Percentiles rank a stretch among this genome's conserved stretches.
phyloP scores from a whole-genome alignment of 2,797 vertebrate genomes.

The Tympanoctomys barrerae region DNA sequence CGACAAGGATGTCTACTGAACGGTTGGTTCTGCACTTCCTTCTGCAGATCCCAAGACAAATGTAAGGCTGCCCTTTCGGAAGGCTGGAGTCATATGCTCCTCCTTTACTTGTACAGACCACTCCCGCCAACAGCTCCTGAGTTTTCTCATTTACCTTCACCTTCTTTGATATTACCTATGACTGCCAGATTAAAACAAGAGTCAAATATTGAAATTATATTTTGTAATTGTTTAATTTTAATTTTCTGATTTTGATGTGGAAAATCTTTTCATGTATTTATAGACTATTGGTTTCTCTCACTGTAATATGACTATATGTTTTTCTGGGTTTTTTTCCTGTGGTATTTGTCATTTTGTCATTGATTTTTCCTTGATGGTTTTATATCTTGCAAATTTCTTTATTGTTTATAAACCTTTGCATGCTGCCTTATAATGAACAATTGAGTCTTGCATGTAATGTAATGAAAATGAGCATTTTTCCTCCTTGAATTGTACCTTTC shows the following conservation, averaged over 20 bases:
- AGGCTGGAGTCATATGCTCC: background rate
- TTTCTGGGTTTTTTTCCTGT: slow-evolving; percentile 33
- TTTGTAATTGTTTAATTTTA: slow-evolving; percentile 36
- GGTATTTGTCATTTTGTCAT: slow-evolving; percentile 2
- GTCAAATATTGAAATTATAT: background rate
- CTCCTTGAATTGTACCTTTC: background rate
- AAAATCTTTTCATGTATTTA: background rate
- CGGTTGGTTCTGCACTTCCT: background rate
- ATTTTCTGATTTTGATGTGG: background rate
- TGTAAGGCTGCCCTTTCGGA: background rate
- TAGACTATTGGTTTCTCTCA: slow-evolving; percentile 8
- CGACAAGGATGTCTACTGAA: background rate
- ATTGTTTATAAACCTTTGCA: slow-evolving; percentile 30
- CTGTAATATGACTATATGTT: slow-evolving; percentile 17
- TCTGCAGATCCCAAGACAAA: background rate
- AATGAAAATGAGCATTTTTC: slow-evolving; percentile 7
- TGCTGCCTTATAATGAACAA: background rate
- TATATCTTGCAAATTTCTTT: slow-evolving; percentile 37
- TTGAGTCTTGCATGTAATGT: background rate
- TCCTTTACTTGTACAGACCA: background rate
- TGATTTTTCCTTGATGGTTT: slow-evolving; percentile 11
- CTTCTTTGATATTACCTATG: background rate
- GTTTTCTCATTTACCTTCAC: background rate
- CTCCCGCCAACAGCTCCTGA: background rate
- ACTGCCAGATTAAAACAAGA: background rate